Percentiles rank a stretch among this genome's conserved stretches.
phyloP scores from a whole-genome alignment of 1,140 invertebrate species.

The Homalodisca vitripennis region DNA sequence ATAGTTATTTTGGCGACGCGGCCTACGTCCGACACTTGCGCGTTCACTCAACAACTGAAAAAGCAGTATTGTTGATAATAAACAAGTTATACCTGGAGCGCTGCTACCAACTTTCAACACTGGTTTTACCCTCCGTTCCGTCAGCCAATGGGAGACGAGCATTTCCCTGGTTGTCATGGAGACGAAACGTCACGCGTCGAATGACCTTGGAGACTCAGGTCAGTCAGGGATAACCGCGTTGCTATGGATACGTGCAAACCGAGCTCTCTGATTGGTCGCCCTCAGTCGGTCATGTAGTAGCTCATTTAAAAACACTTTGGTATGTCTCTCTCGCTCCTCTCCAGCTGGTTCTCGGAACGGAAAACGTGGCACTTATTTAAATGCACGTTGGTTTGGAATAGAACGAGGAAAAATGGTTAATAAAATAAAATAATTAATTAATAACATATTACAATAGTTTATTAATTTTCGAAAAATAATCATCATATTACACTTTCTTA shows the following conservation, averaged over 20 bases:
- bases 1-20: no score
- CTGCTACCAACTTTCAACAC: conserved; percentile 5
- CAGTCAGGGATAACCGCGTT: conserved; percentile 8
- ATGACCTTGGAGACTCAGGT: conserved; percentile 16
- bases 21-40: no score
- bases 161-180: conserved; percentile 16
- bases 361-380: no score
- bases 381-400: no score
- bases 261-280: not conserved
- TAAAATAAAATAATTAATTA: no score
- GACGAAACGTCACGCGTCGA: conserved; percentile 1
- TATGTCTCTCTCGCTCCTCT: not conserved
- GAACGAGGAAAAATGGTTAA: no score
- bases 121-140: not conserved
- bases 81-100: no score
- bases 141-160: conserved; percentile 5
- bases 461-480: no score
- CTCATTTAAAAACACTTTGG: conserved; percentile 16
- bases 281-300: not conserved
- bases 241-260: conserved; percentile 2
- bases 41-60: not conserved
- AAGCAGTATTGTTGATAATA: conserved; percentile 2
- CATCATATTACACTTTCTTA: no score
- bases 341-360: no score
- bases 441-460: no score